These are phyloP conservation scores for Trichopria drosophilae DNA, from an alignment of 2,888 invertebrate species.

Conservation along the genomic window DNA sequence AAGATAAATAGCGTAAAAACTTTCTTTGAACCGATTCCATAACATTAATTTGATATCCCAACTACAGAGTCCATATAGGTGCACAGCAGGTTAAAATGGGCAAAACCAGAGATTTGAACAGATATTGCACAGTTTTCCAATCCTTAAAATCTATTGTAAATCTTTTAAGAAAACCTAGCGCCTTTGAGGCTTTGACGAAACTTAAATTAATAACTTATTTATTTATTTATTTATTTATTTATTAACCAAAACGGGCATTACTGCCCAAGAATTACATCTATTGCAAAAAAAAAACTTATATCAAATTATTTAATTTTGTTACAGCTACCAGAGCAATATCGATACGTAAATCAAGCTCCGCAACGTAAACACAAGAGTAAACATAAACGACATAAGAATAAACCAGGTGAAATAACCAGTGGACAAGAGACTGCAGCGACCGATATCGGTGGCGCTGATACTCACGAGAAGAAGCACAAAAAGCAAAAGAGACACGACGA, in stretches of 20 bases:
- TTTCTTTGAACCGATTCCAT: too few relatives aligned
- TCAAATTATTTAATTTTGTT: constrained; percentile 40
- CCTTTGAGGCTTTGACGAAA: too few relatives aligned
- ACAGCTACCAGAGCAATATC: constrained; percentile 90
- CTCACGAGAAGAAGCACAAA: constrained; percentile 93
- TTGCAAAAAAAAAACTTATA: background rate
- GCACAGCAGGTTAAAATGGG: too few relatives aligned
- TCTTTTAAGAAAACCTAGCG: too few relatives aligned
- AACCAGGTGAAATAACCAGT: constrained; percentile 78
- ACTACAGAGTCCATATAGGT: too few relatives aligned
- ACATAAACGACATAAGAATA: constrained; percentile 92
- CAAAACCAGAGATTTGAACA: too few relatives aligned
- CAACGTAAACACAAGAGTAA: constrained; percentile 94
- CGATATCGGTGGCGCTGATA: constrained; percentile 70
- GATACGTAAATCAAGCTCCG: constrained; percentile 88
- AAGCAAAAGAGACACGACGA: constrained; percentile 92
- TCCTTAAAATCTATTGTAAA: too few relatives aligned
- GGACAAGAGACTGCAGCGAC: constrained; percentile 74
- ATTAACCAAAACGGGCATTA: too few relatives aligned
- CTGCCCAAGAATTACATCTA: too few relatives aligned
- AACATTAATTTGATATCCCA: too few relatives aligned
- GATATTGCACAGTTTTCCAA: too few relatives aligned
- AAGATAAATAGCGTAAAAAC: too few relatives aligned
- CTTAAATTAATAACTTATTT: constrained; percentile 4
- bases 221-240: background rate